Conservation (phyloP, 2,888 invertebrate species). For the Drosophila niveifrons region DNA sequence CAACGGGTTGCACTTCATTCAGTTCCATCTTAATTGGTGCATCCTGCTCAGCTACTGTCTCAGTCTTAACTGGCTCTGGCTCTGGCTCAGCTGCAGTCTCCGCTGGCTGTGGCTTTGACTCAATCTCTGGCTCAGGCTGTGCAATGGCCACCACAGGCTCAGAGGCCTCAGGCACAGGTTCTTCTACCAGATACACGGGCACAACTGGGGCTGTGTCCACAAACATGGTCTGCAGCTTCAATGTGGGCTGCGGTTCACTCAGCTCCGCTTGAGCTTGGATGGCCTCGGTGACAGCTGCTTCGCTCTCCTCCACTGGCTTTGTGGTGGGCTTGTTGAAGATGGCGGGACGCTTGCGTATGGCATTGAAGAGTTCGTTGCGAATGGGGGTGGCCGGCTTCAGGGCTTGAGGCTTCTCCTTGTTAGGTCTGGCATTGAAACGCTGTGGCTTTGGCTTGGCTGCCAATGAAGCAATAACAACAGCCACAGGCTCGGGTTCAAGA, state of each 20-base stretch:
- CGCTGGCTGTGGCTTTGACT: neutral
- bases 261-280: conserved; percentile 48
- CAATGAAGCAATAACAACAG: conserved; percentile 9
- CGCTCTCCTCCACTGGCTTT: conserved; percentile 46
- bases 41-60: conserved; percentile 1
- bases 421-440: conserved; percentile 71
- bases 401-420: conserved; percentile 68
- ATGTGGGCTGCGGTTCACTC: conserved; percentile 68
- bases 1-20: conserved; percentile 56
- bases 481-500: conserved; percentile 10
- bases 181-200: conserved; percentile 3
- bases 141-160: conserved; percentile 65
- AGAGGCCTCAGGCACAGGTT: conserved; percentile 70
- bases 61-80: conserved; percentile 4
- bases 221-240: conserved; percentile 72
- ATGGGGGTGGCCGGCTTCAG: conserved; percentile 62
- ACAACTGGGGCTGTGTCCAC: conserved; percentile 28
- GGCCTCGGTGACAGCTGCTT: conserved; percentile 50
- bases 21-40: conserved; percentile 11
- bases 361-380: conserved; percentile 76
- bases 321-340: conserved; percentile 64
- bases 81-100: neutral
- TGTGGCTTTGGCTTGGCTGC: conserved; percentile 59
- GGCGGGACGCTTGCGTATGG: conserved; percentile 82
- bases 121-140: conserved; percentile 27